Evolutionary conservation across 1,140 invertebrate species (phyloP), one percentile per base, ranked within the genome.

Genomic region (Aphaenogaster rudis): DNA sequence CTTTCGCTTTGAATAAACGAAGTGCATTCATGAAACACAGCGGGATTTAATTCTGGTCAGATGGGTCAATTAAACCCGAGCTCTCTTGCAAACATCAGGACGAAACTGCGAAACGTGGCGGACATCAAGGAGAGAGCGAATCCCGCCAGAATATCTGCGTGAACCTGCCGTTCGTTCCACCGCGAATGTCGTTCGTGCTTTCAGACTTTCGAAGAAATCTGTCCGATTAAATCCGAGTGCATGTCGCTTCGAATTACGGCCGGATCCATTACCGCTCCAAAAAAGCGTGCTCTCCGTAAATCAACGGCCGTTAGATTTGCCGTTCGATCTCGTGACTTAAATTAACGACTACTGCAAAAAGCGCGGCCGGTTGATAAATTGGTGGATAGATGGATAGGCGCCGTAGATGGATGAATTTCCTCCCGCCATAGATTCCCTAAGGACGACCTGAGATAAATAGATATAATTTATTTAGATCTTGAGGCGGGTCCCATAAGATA

Each of bases 41-140:
- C 15, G 11, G 13, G 66, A 42, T 71, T 82, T 86, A 90, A 91
- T 90, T 86, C 54, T 63, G 52, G 28, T 28, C 28, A 84, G 52
- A 9, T 39, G 21, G 77, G 57, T 90, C 67, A 80, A 90, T 91
- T 87, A 90, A 91, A 90, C 78, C 57, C 59, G 69, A 80, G 59
- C 45, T 54, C 52, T 39, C 11, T 13, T 33, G 57, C 80, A 63
- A 33, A 64, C 57, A 36, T 86, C 39, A 13, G 42, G 77, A 39
- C 45, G 33, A 63, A 76, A 50, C 54, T 28, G 48, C 36, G 36
- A 39, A 77, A 63, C 15, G 74, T 52, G 21, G 21, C 21, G 21
- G 11, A 54, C n/a, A 39, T 86, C 52, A 61, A 86, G 54, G 39
- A 81, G 45, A 64, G 52, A 81, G 52, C 63, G 64, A 81, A 42